These are phyloP conservation scores for Siniperca scherzeri DNA, from an alignment of 2,797 vertebrate genomes.

Conservation along the genomic window DNA sequence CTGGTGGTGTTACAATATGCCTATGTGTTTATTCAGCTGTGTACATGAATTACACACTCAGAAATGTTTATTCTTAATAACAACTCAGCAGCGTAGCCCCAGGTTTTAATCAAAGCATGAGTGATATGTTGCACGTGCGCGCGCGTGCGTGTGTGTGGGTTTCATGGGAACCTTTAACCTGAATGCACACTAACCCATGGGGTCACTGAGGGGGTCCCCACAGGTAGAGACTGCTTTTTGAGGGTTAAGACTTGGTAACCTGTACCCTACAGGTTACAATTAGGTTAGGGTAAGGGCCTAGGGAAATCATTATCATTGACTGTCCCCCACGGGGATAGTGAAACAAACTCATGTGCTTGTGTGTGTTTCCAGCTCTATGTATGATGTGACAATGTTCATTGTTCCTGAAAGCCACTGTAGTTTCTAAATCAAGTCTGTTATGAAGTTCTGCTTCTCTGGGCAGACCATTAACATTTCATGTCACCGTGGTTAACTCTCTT, in stretches of 20 bases:
- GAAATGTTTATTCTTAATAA: slow-evolving; percentile 61
- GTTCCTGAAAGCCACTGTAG: slow-evolving; percentile 71
- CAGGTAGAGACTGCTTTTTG: too few species aligned
- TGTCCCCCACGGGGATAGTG: too few species aligned
- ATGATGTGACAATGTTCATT: slow-evolving; percentile 57
- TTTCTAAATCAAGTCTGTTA: slow-evolving; percentile 82
- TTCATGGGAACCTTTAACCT: too few species aligned
- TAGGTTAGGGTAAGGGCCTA: too few species aligned
- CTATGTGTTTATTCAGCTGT: slow-evolving; percentile 26
- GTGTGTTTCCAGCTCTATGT: slow-evolving; percentile 45
- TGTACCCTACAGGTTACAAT: too few species aligned
- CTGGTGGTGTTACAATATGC: slow-evolving; percentile 7
- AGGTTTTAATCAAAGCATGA: slow-evolving; percentile 62
- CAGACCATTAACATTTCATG: slow-evolving; percentile 84
- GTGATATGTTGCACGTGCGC: slow-evolving; percentile 12
- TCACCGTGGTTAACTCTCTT: slow-evolving; percentile 65
- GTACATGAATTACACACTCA: slow-evolving; percentile 39
- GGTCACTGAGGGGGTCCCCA: too few species aligned
- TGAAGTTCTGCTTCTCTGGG: slow-evolving; percentile 81
- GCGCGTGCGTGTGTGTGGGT: neutral
- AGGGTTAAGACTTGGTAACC: too few species aligned
- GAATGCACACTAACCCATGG: too few species aligned
- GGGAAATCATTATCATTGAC: too few species aligned
- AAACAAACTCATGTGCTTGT: neutral
- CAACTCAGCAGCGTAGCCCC: slow-evolving; percentile 30